phyloP scores from a whole-genome alignment of 2,888 invertebrate species.

The Andrena trimmerana region DNA sequence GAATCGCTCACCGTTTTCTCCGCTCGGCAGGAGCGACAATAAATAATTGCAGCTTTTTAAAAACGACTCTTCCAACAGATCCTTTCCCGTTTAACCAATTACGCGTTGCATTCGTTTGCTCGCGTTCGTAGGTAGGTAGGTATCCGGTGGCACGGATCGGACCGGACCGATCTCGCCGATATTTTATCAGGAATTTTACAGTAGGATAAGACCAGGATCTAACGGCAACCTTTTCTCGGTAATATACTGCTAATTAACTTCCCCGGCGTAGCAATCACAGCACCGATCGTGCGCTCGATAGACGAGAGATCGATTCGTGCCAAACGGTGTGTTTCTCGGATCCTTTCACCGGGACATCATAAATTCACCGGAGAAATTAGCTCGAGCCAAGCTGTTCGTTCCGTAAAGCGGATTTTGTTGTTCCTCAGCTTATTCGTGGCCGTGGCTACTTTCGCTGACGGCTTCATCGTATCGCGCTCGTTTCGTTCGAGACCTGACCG shows the following conservation, averaged over 20 bases:
- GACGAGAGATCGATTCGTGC: conserved; percentile 62
- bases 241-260: conserved; percentile 70
- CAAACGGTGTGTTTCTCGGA: conserved; percentile 49
- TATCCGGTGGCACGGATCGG: neutral
- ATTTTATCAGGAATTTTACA: conserved; percentile 4
- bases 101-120: neutral
- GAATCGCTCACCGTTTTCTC: conserved; percentile 47
- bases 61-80: conserved; percentile 21
- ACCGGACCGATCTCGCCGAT: neutral
- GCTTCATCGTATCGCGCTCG: conserved; percentile 65
- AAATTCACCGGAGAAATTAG: conserved; percentile 81
- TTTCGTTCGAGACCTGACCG: neutral
- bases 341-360: conserved; percentile 79
- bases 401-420: conserved; percentile 71
- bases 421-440: conserved; percentile 53
- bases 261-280: conserved; percentile 21
- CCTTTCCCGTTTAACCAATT: conserved; percentile 9
- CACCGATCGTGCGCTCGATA: conserved; percentile 43
- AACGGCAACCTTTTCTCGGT: conserved; percentile 36
- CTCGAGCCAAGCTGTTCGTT: conserved; percentile 41
- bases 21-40: conserved; percentile 22
- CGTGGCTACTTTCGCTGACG: conserved; percentile 77
- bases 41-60: conserved; percentile 23
- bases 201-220: neutral
- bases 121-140: neutral